Conservation (phyloP, 37 sponge, comb jelly and placozoan genomes). For the Aphrocallistes beatrix region DNA sequence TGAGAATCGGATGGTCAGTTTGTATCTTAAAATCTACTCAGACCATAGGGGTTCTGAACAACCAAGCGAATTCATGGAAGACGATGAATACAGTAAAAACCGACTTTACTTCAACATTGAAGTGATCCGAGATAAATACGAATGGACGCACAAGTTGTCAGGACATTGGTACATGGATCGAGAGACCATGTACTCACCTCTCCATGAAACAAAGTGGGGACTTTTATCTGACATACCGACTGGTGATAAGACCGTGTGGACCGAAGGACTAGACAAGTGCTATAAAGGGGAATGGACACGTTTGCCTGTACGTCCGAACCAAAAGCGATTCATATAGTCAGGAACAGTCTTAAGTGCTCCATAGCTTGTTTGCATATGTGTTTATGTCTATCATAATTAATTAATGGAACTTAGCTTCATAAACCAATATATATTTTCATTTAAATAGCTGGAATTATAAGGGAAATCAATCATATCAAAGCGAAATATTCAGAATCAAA, state of each 20-base stretch:
- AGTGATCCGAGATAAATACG: background rate
- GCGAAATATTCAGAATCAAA: no score
- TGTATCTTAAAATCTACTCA: background rate
- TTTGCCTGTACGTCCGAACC: background rate
- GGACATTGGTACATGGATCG: slow-evolving; percentile 1
- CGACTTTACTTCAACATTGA: background rate
- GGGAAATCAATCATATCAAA: no score
- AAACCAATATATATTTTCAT: no score
- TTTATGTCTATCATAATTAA: no score
- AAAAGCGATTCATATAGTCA: background rate
- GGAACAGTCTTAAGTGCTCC: no score
- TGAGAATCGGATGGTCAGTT: background rate
- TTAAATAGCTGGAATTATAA: no score
- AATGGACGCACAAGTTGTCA: background rate
- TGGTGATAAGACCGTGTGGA: background rate
- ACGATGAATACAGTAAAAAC: background rate
- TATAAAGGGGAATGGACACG: background rate
- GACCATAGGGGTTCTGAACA: background rate
- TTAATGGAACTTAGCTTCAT: no score
- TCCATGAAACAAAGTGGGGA: background rate
- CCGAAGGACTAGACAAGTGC: background rate
- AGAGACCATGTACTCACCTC: background rate
- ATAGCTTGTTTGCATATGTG: no score
- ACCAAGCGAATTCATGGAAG: background rate
- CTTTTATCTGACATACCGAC: background rate